phyloP scores from a whole-genome alignment of 2,113 vertebrate species.

The Cebidichthys violaceus region DNA sequence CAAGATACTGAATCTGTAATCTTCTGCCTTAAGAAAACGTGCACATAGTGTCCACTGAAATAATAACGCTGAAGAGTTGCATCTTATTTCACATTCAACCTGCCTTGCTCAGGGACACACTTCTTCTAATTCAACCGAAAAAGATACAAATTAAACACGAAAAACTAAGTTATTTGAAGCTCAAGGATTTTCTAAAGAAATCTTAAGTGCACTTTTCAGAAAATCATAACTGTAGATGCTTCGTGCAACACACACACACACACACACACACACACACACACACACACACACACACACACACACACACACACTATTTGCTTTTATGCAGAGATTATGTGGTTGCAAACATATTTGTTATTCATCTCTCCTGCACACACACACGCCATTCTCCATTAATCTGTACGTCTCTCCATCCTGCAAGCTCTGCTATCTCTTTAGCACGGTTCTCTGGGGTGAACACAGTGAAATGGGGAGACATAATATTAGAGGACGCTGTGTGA shows the following conservation, averaged over 20 bases:
- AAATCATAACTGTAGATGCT: neutral
- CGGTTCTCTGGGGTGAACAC: slow-evolving; percentile 40
- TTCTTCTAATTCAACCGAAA: slow-evolving; percentile 3
- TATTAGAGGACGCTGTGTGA: slow-evolving; percentile 17
- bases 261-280: no score
- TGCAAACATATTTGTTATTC: slow-evolving; percentile 36
- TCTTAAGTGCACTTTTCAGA: neutral
- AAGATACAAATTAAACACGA: slow-evolving; percentile 9
- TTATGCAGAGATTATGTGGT: neutral
- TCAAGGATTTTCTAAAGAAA: neutral
- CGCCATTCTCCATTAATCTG: slow-evolving; percentile 27
- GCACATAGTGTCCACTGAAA: neutral
- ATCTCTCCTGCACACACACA: slow-evolving; percentile 11
- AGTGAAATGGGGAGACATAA: slow-evolving; percentile 34
- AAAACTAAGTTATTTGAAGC: neutral
- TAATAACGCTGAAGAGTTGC: neutral
- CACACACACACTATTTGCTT: neutral
- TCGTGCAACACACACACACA: neutral
- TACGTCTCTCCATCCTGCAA: slow-evolving; percentile 9
- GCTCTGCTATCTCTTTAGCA: slow-evolving; percentile 24
- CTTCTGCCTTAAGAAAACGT: neutral
- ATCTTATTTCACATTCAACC: slow-evolving; percentile 13
- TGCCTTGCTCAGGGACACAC: neutral
- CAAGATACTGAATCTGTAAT: neutral
- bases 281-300: no score